These are phyloP conservation scores for Corvus cornix DNA, from an alignment of 2,113 vertebrate species.

Conservation along the genomic window DNA sequence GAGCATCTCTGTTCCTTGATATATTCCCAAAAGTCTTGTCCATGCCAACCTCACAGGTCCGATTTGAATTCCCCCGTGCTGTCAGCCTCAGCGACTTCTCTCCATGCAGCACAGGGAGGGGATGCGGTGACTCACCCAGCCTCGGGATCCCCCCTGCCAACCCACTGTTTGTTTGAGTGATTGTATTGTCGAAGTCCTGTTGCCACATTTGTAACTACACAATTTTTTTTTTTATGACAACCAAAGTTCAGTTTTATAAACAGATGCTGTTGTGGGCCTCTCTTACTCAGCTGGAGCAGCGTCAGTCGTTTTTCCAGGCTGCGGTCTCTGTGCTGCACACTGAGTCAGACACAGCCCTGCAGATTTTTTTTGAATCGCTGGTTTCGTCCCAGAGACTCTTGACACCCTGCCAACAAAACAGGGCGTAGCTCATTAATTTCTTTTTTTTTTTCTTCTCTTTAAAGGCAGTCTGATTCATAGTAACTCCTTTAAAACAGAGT, in stretches of 20 bases:
- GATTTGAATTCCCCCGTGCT: fast-evolving
- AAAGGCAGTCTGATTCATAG: constrained; percentile 80
- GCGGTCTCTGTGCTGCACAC: constrained; percentile 60
- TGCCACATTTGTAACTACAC: constrained; percentile 54
- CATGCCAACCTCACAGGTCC: not conserved
- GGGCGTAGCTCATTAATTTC: constrained; percentile 74
- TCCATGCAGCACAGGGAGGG: not conserved
- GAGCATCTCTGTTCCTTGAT: not conserved
- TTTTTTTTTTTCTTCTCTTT: constrained; percentile 40
- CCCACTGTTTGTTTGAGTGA: constrained; percentile 28
- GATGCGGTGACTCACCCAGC: not conserved
- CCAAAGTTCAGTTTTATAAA: constrained; percentile 68
- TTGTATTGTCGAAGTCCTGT: constrained; percentile 29
- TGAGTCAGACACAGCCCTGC: constrained; percentile 70
- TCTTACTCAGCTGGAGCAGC: constrained; percentile 73
- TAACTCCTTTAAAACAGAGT: constrained; percentile 78
- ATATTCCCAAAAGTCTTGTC: not conserved
- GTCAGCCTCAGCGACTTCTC: not conserved
- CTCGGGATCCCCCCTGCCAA: not conserved
- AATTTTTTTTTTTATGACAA: constrained; percentile 43
- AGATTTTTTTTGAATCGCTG: constrained; percentile 70
- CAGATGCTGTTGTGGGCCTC: constrained; percentile 68
- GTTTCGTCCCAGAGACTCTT: constrained; percentile 74
- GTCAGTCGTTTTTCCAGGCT: constrained; percentile 76
- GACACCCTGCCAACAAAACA: constrained; percentile 71